These are phyloP conservation scores for Megaceryle alcyon DNA, from an alignment of 2,797 vertebrate genomes.

Conservation along the genomic window DNA sequence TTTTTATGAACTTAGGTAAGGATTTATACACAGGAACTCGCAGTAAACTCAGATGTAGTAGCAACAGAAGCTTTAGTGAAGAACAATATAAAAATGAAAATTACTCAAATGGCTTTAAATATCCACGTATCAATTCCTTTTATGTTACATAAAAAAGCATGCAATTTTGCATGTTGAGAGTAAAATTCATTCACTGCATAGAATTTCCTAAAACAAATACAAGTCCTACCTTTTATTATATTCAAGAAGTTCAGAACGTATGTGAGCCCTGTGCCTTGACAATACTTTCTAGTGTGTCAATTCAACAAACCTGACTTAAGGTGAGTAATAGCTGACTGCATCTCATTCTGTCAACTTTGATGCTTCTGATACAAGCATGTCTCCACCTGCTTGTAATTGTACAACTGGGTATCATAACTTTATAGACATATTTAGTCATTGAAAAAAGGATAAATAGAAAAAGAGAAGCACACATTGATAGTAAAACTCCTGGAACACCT, in stretches of 20 bases:
- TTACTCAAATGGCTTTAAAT: not conserved
- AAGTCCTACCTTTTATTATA: not conserved
- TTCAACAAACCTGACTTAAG: not conserved
- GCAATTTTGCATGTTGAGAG: not conserved
- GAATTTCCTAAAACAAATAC: not conserved
- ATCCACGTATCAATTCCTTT: not conserved
- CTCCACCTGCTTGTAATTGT: not conserved
- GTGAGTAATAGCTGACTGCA: not conserved
- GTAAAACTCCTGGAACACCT: not conserved
- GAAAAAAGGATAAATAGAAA: not conserved
- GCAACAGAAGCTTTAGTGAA: not conserved
- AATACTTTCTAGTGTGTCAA: not conserved
- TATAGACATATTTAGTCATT: not conserved
- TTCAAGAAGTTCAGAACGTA: not conserved
- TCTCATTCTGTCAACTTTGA: not conserved
- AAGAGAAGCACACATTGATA: not conserved
- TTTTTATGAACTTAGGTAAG: not conserved
- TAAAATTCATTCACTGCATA: not conserved
- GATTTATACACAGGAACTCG: not conserved
- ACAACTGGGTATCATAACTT: not conserved
- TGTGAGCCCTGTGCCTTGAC: not conserved
- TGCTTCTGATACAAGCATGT: not conserved
- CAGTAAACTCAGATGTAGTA: not conserved
- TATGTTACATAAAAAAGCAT: not conserved
- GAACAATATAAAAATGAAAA: not conserved